Evolutionary conservation across 2,888 invertebrate genomes (phyloP), one percentile per base, ranked within the genome.

Genomic region (Penaeus monodon): DNA sequence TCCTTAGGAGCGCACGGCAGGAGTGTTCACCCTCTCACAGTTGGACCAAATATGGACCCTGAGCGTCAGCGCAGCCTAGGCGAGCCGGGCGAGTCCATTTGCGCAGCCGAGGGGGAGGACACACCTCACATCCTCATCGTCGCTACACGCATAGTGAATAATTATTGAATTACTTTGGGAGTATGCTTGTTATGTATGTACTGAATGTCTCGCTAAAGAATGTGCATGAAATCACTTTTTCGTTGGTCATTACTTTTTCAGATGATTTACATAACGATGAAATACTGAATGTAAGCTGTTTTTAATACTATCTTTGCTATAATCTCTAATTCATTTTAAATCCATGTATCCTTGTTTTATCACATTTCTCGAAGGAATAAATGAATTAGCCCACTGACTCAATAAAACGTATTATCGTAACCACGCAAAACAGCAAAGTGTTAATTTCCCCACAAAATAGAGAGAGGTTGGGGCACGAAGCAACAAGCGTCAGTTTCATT

Each of bases 31-130:
- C 85, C 80, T 85, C 85, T 85, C 85, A 85, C 73, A 80, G 85
- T 85, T 85, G 85, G 80, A 85, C 85, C 85, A 85, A 85, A 85
- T 85, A 85, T 85, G 85, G 85, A 85, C 65, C 85, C 85, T 57
- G 64, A 65, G 85, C 85, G 79, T 73, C 85, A 80, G 85, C 85
- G 80, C 85, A 85, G 73, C 85, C 85, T 80, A 85, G 85, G 80
- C 85, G 44, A 85, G 85, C 63, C 80, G 80, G 85, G 64, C 79
- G 80, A 80, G 80, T 80, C 85, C 85, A 80, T n/a, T 85, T n/a
- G 44, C 12, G 65, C 24, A 64, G 68, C 33, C 78, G 79, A 49
- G 83, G 84, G 84, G 84, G 84, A 79, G 70, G 24, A 33, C 33
- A 12, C 79, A 29, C 29, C 84, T 66, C 78, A 29, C 29, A 66